Evolutionary conservation across 2,113 vertebrate genomes (phyloP).

Genomic region (Herpailurus yagouaroundi): DNA sequence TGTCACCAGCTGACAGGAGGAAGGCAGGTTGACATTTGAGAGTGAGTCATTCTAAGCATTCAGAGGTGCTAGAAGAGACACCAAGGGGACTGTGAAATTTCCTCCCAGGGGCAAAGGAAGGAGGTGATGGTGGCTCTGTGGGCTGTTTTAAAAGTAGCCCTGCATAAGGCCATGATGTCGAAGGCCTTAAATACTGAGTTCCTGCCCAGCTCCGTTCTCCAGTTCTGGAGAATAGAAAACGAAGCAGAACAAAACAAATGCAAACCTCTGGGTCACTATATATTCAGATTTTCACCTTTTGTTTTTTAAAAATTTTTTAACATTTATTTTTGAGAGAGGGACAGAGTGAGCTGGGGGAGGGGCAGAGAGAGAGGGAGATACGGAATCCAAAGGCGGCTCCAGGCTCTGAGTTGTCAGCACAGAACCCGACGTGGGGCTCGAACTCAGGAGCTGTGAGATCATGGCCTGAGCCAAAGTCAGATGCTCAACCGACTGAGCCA

Average conservation of each 20-base stretch:
- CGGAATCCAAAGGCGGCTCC: too few relatives aligned
- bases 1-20: conserved; percentile 49
- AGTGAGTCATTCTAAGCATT: conserved; percentile 22
- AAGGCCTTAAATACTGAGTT: not conserved
- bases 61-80: not conserved
- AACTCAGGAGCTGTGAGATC: too few relatives aligned
- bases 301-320: too few relatives aligned
- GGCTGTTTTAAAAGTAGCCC: not conserved
- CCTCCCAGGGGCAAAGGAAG: not conserved
- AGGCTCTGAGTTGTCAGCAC: too few relatives aligned
- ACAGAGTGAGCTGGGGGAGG: too few relatives aligned
- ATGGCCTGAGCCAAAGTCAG: too few relatives aligned
- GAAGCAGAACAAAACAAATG: not conserved
- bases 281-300: not conserved
- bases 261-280: not conserved
- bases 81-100: not conserved
- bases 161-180: not conserved
- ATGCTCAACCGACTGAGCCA: too few relatives aligned
- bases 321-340: too few relatives aligned
- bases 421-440: too few relatives aligned
- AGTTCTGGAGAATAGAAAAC: not conserved
- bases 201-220: not conserved
- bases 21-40: conserved; percentile 24
- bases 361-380: too few relatives aligned
- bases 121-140: not conserved